Evolutionary conservation across 2,888 invertebrate species (phyloP).

Genomic region (Synanthedon andrenaeformis): DNA sequence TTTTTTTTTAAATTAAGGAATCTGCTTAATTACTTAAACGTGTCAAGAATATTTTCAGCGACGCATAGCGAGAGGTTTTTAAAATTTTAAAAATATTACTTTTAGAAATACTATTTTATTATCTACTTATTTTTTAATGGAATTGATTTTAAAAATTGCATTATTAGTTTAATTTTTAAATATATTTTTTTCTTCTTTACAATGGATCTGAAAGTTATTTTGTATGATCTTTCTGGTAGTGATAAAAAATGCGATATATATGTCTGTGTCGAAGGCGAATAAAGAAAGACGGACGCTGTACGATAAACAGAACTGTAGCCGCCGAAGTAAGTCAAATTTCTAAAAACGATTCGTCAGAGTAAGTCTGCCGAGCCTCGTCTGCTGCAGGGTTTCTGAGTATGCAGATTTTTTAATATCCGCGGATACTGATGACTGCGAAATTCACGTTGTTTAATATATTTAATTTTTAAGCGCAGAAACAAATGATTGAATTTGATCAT

Average conservation of each 20-base stretch:
- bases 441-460: no score
- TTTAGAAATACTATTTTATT: not conserved
- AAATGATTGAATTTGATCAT: no score
- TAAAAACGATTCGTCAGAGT: no score
- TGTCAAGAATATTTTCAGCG: not conserved
- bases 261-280: no score
- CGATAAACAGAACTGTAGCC: no score
- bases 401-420: no score
- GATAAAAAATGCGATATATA: not conserved
- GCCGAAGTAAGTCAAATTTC: no score
- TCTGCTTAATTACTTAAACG: not conserved
- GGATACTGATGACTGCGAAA: no score
- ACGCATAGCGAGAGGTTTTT: not conserved
- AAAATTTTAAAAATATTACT: not conserved
- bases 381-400: no score
- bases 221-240: not conserved
- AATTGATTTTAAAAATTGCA: not conserved
- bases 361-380: no score
- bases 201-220: conserved; percentile 25
- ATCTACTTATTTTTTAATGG: not conserved
- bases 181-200: not conserved
- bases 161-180: conserved; percentile 2
- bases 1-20: conserved; percentile 7
- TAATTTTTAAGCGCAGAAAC: no score
- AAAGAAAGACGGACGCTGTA: no score